A percentile compares a stretch with the other conserved stretches of the same genome.
phyloP scores from a whole-genome alignment of 1,140 invertebrate species.

The Trachelipus rathkii region DNA sequence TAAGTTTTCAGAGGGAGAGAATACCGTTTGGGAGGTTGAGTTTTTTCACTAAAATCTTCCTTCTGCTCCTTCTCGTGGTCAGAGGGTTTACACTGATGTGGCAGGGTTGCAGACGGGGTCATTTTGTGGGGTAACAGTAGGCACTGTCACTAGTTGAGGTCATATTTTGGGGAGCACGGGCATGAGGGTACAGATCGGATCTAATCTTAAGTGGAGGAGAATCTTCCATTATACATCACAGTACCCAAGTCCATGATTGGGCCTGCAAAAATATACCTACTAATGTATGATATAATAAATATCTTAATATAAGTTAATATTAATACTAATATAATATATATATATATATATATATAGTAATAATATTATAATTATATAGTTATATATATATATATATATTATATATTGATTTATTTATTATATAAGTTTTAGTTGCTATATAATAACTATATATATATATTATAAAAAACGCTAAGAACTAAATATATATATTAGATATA shows the following conservation, averaged over 20 bases:
- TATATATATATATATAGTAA: background rate
- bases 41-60: too few species aligned
- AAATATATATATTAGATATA: background rate
- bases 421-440: background rate
- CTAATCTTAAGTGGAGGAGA: background rate
- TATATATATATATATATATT: too few species aligned
- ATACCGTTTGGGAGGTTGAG: too few species aligned
- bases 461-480: background rate
- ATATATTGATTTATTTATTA: too few species aligned
- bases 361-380: too few species aligned
- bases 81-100: too few species aligned
- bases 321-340: background rate
- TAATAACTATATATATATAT: background rate
- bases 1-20: too few species aligned
- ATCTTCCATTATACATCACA: background rate
- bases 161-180: background rate
- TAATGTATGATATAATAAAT: too few species aligned
- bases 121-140: background rate
- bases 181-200: constrained; percentile 1
- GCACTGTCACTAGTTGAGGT: background rate
- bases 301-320: background rate
- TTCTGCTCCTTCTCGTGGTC: too few species aligned
- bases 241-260: background rate
- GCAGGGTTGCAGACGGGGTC: too few species aligned
- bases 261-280: too few species aligned